These are phyloP conservation scores for Diachasmimorpha longicaudata DNA, from an alignment of 1,140 invertebrate species.

Conservation along the genomic window DNA sequence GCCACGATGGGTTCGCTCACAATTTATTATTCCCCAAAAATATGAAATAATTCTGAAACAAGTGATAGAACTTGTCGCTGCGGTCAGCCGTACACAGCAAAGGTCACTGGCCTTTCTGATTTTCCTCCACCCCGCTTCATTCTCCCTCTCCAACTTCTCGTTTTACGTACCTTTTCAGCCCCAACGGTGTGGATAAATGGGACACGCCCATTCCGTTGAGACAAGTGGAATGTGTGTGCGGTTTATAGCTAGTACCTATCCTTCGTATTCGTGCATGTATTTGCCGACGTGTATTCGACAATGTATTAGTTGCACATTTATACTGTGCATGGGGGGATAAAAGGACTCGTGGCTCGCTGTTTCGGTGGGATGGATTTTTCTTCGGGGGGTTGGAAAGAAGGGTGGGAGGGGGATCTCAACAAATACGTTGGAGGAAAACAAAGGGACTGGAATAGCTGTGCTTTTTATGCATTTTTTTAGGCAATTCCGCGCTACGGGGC, in stretches of 20 bases:
- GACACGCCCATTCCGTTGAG: slow-evolving; percentile 28
- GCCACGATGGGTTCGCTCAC: no score
- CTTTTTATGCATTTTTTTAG: background rate
- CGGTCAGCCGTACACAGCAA: background rate
- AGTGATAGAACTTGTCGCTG: background rate
- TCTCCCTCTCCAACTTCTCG: slow-evolving; percentile 1
- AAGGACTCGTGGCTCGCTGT: background rate
- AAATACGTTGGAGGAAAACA: background rate
- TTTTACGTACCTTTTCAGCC: background rate
- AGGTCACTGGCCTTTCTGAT: background rate
- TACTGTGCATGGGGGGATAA: background rate
- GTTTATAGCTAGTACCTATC: background rate
- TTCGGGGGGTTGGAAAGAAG: no score
- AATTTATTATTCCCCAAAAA: background rate
- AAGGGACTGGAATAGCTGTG: background rate
- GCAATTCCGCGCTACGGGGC: background rate
- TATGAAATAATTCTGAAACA: background rate
- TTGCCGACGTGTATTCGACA: background rate
- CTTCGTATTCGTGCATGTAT: background rate
- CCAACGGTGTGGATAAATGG: slow-evolving; percentile 35
- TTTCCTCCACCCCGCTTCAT: slow-evolving; percentile 19
- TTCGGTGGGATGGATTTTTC: background rate
- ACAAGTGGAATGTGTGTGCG: slow-evolving; percentile 17
- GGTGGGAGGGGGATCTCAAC: background rate
- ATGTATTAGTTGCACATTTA: slow-evolving; percentile 3